These are phyloP conservation scores for Cepphus grylle DNA, from an alignment of 2,113 vertebrate genomes.

Conservation along the genomic window DNA sequence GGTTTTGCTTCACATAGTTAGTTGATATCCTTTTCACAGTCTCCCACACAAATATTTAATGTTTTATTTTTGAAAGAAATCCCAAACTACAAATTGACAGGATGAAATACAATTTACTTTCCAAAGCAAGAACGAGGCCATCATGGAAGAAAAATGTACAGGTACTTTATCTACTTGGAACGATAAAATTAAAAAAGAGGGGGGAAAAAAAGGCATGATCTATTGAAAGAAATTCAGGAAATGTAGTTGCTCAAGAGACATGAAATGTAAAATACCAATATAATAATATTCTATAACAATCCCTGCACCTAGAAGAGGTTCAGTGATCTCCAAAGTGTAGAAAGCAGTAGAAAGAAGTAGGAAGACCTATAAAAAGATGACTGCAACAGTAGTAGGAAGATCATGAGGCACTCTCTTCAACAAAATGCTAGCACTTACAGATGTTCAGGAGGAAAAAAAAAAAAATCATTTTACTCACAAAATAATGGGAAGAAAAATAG, in stretches of 20 bases:
- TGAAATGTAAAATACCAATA: not conserved
- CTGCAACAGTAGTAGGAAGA: not conserved
- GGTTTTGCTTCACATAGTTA: constrained; percentile 49
- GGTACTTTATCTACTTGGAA: not conserved
- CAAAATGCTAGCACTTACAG: not conserved
- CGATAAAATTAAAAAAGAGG: not conserved
- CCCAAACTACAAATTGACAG: constrained; percentile 10
- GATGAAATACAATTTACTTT: constrained; percentile 19
- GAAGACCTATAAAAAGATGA: not conserved
- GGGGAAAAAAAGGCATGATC: not conserved
- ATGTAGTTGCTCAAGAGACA: not conserved
- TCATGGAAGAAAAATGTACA: not conserved
- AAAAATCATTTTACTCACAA: not conserved
- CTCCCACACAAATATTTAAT: constrained; percentile 58
- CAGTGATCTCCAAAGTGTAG: not conserved
- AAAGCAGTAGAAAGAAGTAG: not conserved
- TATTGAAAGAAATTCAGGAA: not conserved
- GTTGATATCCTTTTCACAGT: constrained; percentile 35
- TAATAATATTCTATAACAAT: not conserved
- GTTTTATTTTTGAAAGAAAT: constrained; percentile 37
- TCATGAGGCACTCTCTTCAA: not conserved
- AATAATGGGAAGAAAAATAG: not conserved
- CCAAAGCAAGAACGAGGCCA: not conserved
- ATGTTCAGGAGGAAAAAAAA: not conserved
- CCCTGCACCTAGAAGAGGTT: not conserved